phyloP scores from a whole-genome alignment of 2,888 invertebrate genomes.

The Eustalomyia histrio region DNA sequence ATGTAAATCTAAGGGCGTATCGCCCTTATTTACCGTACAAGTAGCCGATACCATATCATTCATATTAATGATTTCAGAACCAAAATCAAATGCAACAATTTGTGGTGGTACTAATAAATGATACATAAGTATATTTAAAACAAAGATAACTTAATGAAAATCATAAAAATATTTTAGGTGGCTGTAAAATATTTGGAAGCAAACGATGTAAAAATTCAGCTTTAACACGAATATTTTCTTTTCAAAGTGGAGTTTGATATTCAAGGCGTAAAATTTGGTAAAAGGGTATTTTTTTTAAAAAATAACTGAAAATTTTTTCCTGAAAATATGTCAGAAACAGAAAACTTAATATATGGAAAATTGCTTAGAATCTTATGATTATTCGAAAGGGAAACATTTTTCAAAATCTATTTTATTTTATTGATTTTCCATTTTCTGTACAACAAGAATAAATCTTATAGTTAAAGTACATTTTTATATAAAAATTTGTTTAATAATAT shows the following conservation, averaged over 20 bases:
- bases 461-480: too few species aligned
- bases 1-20: constrained; percentile 87
- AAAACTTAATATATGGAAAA: too few species aligned
- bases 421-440: too few species aligned
- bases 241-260: background rate
- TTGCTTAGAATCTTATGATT: too few species aligned
- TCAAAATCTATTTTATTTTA: too few species aligned
- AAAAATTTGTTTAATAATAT: too few species aligned
- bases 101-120: constrained; percentile 86
- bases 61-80: constrained; percentile 87
- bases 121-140: background rate
- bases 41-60: constrained; percentile 87
- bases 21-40: constrained; percentile 88
- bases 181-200: background rate
- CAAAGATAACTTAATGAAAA: background rate
- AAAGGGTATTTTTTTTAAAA: too few species aligned
- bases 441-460: too few species aligned
- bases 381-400: too few species aligned
- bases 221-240: background rate
- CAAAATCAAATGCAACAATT: constrained; percentile 88
- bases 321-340: too few species aligned
- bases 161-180: background rate
- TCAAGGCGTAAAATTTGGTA: too few species aligned
- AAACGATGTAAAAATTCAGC: background rate
- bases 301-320: too few species aligned